phyloP scores from a whole-genome alignment of 2,113 vertebrate genomes.

The Microcebus tavaratra region DNA sequence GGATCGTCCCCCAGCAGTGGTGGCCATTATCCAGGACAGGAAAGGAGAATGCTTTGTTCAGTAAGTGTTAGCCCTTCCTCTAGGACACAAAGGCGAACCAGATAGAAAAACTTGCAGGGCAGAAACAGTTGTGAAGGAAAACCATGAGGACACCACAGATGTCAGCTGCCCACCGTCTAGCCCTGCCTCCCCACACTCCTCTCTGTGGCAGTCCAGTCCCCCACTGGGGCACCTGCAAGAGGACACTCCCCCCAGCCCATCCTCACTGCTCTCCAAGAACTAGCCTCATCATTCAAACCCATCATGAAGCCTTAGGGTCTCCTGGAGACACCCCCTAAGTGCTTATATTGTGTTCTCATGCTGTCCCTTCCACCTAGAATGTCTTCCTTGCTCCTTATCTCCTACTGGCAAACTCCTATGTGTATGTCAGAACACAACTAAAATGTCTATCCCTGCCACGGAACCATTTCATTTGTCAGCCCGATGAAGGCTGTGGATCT shows the following conservation, averaged over 20 bases:
- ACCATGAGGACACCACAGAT: too few relatives aligned
- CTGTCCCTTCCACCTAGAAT: not conserved
- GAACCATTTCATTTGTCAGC: not conserved
- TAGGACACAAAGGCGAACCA: not conserved
- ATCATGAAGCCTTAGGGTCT: too few relatives aligned
- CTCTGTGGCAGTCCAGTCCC: not conserved
- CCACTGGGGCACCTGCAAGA: not conserved
- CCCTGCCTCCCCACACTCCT: not conserved
- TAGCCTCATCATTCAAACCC: not conserved
- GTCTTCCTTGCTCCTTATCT: not conserved
- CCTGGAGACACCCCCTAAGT: not conserved
- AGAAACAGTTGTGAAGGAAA: not conserved
- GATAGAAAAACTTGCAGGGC: not conserved
- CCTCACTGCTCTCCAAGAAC: not conserved
- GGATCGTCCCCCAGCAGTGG: rapidly evolving
- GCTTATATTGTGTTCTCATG: not conserved
- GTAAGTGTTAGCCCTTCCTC: not conserved
- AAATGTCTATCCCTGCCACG: not conserved
- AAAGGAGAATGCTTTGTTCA: not conserved
- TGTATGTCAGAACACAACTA: not conserved
- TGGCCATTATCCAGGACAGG: not conserved
- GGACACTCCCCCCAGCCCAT: not conserved
- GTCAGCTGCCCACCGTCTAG: too few relatives aligned
- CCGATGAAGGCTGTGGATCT: not conserved
- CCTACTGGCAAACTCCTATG: not conserved